Conservation (phyloP, 2,888 invertebrate genomes). For the Polymixis lichenea region DNA sequence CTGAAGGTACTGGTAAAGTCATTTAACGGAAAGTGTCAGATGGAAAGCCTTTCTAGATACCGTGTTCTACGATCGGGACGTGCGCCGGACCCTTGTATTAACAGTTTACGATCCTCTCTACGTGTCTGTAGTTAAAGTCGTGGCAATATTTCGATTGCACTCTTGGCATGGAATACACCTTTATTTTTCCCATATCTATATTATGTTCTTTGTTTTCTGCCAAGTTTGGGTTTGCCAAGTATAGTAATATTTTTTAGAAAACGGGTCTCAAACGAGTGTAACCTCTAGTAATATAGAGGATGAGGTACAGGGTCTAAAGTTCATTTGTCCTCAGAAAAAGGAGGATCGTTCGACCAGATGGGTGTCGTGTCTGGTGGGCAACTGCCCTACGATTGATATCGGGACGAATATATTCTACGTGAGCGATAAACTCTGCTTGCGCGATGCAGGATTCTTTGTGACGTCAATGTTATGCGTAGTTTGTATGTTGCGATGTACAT, state of each 20-base stretch:
- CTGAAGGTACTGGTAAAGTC: background rate
- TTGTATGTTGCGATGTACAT: too few species aligned
- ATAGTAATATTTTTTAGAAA: constrained; percentile 10
- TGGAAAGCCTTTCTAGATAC: constrained; percentile 73
- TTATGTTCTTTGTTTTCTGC: constrained; percentile 31
- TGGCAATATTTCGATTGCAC: constrained; percentile 58
- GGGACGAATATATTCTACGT: too few species aligned
- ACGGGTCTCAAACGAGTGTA: background rate
- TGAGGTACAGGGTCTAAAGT: too few species aligned
- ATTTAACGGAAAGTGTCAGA: constrained; percentile 40
- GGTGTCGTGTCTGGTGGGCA: too few species aligned
- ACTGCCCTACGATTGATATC: too few species aligned
- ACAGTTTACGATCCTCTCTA: constrained; percentile 72
- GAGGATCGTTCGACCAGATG: too few species aligned
- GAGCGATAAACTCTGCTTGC: too few species aligned
- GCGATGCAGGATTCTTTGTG: too few species aligned
- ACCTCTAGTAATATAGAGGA: background rate
- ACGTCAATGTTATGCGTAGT: too few species aligned
- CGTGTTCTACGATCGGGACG: constrained; percentile 66
- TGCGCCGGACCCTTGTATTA: constrained; percentile 74
- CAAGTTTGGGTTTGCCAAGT: constrained; percentile 44
- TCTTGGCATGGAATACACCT: constrained; percentile 25
- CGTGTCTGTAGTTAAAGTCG: constrained; percentile 67
- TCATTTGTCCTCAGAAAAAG: too few species aligned
- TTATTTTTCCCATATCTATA: constrained; percentile 26